A percentile compares a stretch with the other conserved stretches of the same genome.
phyloP scores from a whole-genome alignment of 2,888 invertebrate genomes.

The Celastrina argiolus region DNA sequence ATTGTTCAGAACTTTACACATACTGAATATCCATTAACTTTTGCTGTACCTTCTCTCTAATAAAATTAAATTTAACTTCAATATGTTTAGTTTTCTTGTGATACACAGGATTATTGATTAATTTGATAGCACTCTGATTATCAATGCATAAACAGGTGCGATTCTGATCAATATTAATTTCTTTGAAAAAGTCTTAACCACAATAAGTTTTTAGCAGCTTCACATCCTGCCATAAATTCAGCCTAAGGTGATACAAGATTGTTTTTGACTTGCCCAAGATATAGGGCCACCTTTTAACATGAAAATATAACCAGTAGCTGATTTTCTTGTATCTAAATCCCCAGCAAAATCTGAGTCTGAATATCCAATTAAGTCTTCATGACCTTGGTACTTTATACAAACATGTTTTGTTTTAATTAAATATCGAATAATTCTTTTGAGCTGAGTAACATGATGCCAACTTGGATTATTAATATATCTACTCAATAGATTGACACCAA shows the following conservation, averaged over 20 bases:
- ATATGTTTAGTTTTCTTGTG: slow-evolving; percentile 30
- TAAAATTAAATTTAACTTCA: slow-evolving; percentile 28
- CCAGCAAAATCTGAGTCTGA: slow-evolving; percentile 30
- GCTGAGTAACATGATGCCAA: no score
- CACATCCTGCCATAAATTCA: slow-evolving; percentile 30
- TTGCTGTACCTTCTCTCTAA: slow-evolving; percentile 26
- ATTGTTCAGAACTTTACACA: background rate
- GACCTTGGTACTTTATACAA: background rate
- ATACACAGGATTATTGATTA: slow-evolving; percentile 27
- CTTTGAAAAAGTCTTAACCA: slow-evolving; percentile 28
- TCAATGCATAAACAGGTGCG: slow-evolving; percentile 21
- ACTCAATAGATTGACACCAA: no score
- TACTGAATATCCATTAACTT: background rate
- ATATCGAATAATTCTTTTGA: no score
- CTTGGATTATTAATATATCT: no score
- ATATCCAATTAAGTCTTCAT: slow-evolving; percentile 17
- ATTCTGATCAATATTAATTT: slow-evolving; percentile 14
- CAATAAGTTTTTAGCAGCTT: slow-evolving; percentile 28
- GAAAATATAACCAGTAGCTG: slow-evolving; percentile 30
- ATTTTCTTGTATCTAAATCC: slow-evolving; percentile 29
- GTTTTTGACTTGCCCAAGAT: slow-evolving; percentile 30
- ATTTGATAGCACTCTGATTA: slow-evolving; percentile 25
- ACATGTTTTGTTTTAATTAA: background rate
- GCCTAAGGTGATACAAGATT: slow-evolving; percentile 28
- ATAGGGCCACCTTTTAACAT: slow-evolving; percentile 29